Evolutionary conservation across 2,888 invertebrate genomes (phyloP).

Genomic region (Pseudoips prasinana): DNA sequence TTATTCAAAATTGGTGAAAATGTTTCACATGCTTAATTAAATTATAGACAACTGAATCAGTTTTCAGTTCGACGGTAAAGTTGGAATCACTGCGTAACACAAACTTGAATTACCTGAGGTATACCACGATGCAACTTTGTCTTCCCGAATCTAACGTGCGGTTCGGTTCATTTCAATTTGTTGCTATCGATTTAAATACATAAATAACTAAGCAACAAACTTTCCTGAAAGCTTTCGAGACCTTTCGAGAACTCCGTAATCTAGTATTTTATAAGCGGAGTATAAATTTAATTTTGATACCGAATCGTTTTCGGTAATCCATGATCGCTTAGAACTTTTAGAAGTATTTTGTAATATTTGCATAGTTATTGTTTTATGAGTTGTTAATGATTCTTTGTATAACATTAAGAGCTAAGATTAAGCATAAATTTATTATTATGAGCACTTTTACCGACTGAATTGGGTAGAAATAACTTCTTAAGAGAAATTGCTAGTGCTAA

Average conservation of each 20-base stretch:
- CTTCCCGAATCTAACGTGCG: constrained; percentile 5
- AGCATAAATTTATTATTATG: too few relatives aligned
- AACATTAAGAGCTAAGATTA: too few relatives aligned
- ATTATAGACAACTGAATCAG: constrained; percentile 1
- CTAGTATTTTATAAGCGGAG: constrained; percentile 13
- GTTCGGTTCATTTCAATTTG: constrained; percentile 15
- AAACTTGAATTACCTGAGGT: constrained; percentile 22
- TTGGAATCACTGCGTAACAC: constrained; percentile 18
- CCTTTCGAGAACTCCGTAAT: constrained; percentile 23
- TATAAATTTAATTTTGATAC: constrained; percentile 20
- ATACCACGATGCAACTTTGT: constrained; percentile 20
- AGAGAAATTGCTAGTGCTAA: too few relatives aligned
- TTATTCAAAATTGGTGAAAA: too few relatives aligned
- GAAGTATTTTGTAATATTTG: not conserved
- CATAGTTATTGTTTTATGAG: too few relatives aligned
- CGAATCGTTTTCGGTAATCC: constrained; percentile 18
- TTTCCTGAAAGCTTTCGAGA: constrained; percentile 24
- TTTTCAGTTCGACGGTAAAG: constrained; percentile 27
- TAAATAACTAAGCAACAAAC: constrained; percentile 5
- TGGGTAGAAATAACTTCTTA: too few relatives aligned
- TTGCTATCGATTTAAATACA: constrained; percentile 9
- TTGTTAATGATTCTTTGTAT: too few relatives aligned
- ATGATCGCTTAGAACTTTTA: constrained; percentile 14
- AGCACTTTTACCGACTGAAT: too few relatives aligned
- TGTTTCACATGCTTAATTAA: too few relatives aligned